phyloP scores from a whole-genome alignment of 1,140 invertebrate genomes.

The Gonioctena quinquepunctata region DNA sequence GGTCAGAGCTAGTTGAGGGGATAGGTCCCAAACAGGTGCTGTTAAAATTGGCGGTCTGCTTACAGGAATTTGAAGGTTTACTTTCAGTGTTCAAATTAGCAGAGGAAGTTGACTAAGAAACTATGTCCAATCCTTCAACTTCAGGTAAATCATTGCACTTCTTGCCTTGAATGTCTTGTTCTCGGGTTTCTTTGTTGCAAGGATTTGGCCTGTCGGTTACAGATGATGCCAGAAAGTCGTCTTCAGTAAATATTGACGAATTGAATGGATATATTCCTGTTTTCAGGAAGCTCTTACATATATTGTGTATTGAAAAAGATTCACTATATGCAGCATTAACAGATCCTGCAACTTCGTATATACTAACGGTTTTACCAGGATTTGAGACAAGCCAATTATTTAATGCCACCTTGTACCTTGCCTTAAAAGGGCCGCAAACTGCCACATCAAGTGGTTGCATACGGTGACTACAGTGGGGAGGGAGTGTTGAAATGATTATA shows the following conservation, averaged over 20 bases:
- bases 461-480: conserved; percentile 57
- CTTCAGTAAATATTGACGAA: conserved; percentile 48
- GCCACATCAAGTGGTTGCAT: conserved; percentile 58
- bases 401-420: conserved; percentile 30
- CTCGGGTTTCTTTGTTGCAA: neutral
- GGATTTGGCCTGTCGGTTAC: conserved; percentile 14
- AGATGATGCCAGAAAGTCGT: conserved; percentile 46
- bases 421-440: conserved; percentile 52
- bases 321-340: conserved; percentile 45
- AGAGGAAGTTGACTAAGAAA: conserved; percentile 9
- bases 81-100: neutral
- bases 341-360: conserved; percentile 44
- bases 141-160: conserved; percentile 2
- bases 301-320: conserved; percentile 38
- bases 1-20: neutral
- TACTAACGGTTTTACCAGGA: conserved; percentile 33
- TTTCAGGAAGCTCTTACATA: conserved; percentile 50
- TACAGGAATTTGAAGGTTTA: neutral
- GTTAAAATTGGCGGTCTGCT: neutral
- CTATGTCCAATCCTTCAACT: neutral
- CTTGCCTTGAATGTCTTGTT: neutral
- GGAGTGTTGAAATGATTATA: conserved; percentile 54
- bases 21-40: neutral
- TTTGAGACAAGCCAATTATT: conserved; percentile 31
- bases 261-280: conserved; percentile 53